phyloP scores from a whole-genome alignment of 2,113 vertebrate genomes.

The Paracyprichromis sp. region DNA sequence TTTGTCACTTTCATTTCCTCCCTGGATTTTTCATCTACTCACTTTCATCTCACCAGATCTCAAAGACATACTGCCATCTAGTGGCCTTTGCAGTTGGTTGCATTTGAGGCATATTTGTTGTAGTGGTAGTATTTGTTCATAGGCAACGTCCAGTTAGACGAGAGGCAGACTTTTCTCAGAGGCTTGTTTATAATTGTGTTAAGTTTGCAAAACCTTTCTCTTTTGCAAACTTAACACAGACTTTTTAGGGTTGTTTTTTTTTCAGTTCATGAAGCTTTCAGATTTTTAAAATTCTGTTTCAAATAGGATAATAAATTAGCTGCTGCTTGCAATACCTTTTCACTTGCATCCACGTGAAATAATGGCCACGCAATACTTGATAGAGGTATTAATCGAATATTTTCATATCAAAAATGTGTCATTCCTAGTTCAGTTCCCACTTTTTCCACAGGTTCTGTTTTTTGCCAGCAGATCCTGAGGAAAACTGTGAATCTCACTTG shows the following conservation, averaged over 20 bases:
- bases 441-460: neutral
- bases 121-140: conserved; percentile 17
- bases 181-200: neutral
- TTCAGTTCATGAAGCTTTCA: neutral
- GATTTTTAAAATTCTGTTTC: neutral
- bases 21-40: neutral
- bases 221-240: neutral
- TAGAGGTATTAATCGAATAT: neutral
- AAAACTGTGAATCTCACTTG: conserved; percentile 12
- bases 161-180: conserved; percentile 8
- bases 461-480: neutral
- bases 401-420: neutral
- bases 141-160: neutral
- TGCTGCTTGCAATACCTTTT: neutral
- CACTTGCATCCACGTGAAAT: neutral
- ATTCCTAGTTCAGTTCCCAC: neutral
- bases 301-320: neutral
- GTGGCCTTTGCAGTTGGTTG: conserved; percentile 13
- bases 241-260: neutral
- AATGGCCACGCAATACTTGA: neutral
- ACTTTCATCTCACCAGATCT: neutral
- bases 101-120: neutral
- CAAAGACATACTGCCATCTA: conserved; percentile 57
- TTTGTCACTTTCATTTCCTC: neutral
- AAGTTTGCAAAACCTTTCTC: neutral